Base-by-base conservation (phyloP, 2,797 vertebrate species). In the Pangasius krempfi region DNA sequence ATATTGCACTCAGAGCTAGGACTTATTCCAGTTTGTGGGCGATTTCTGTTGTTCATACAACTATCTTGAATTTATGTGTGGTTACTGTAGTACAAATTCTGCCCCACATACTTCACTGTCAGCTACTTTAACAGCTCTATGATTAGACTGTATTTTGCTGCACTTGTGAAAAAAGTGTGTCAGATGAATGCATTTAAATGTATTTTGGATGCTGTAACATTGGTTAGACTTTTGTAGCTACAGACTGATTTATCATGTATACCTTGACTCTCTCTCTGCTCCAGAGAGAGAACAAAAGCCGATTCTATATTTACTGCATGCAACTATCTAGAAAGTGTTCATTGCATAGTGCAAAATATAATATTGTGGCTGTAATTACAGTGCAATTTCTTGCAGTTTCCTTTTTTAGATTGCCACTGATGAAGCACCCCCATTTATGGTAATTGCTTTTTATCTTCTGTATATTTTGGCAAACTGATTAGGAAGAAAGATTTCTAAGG, bases 401-500 rank as follows among this genome's bases (percentile, higher is more conserved):
- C 87, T 54, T 75, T 40, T 40, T 56, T 47, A 85, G 73, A 88
- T 70, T 68, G 47, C 82, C 52, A 47, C 62, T 70, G 30, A 66
- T 70, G 83, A 85, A 88, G 47, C 75, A 58, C 47, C 10, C 40
- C 56, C 72, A 6, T 75, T 79, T 85, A 18, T 10, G 3, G 73
- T 72, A 58, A 25, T 47, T 60, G 50, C 52, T 72, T 86, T 58
- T 73, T 82, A 66, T 72, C 86, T 47, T 72, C 81, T 88, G 47
- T 86, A 89, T 60, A 86, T 70, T 72, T 84, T 84, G 20, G 6
- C 50, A 68, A 70, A n/a, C 73, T 47, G 62, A 66, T 84, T n/a
- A 22, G n/a, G 56, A n/a, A 82, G 37, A 64, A 47, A 62, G 33
- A 60, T 60, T 58, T 60, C 10, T 40, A 12, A 37, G 22, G 18